These are phyloP conservation scores for Agapostemon virescens DNA, from an alignment of 2,888 invertebrate species.

Conservation along the genomic window DNA sequence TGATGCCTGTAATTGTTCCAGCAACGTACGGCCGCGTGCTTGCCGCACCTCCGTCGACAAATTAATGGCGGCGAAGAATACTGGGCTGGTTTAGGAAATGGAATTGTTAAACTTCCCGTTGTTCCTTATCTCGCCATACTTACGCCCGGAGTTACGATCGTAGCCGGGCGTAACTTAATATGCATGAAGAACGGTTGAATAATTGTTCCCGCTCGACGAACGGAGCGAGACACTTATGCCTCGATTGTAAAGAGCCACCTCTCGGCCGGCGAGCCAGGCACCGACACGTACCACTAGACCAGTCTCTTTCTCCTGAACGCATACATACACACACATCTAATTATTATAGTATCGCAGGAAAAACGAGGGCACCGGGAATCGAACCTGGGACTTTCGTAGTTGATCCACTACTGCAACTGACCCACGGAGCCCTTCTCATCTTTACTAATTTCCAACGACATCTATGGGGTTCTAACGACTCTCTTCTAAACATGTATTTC, in stretches of 20 bases:
- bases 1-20: constrained; percentile 11
- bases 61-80: constrained; percentile 21
- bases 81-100: constrained; percentile 12
- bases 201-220: not conserved
- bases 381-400: too few relatives aligned
- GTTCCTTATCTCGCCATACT: constrained; percentile 13
- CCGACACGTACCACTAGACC: not conserved
- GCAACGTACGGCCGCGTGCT: not conserved
- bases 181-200: not conserved
- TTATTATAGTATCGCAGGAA: too few relatives aligned
- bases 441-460: too few relatives aligned
- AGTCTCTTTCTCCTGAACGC: too few relatives aligned
- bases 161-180: constrained; percentile 8
- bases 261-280: not conserved
- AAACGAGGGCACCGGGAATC: too few relatives aligned
- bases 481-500: too few relatives aligned
- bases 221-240: not conserved
- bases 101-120: constrained; percentile 25
- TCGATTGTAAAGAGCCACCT: not conserved
- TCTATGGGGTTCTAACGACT: too few relatives aligned
- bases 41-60: constrained; percentile 20
- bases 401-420: too few relatives aligned
- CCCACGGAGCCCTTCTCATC: too few relatives aligned
- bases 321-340: too few relatives aligned
- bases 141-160: constrained; percentile 7